These are phyloP conservation scores for Eudemis profundana DNA, from an alignment of 2,888 invertebrate genomes.

Conservation along the genomic window DNA sequence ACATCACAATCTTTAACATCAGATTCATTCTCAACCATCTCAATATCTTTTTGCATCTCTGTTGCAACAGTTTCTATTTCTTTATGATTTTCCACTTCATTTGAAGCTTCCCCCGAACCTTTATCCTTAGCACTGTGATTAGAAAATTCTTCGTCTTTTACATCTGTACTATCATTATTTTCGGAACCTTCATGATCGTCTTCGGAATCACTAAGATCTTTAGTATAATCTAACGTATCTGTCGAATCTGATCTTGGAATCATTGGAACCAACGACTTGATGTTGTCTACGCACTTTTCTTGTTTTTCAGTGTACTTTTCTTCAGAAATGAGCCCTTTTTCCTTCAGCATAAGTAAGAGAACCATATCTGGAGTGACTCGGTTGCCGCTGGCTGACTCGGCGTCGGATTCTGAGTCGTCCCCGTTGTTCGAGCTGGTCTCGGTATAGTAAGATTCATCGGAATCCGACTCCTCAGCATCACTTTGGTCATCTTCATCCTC, in stretches of 20 bases:
- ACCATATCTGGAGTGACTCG: slow-evolving; percentile 25
- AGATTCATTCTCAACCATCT: not conserved
- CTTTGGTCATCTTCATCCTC: slow-evolving; percentile 15
- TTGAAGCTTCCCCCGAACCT: not conserved
- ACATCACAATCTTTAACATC: not conserved
- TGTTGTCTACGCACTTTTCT: slow-evolving; percentile 5
- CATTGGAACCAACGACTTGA: not conserved
- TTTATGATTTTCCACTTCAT: not conserved
- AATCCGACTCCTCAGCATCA: not conserved
- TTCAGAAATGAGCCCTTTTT: slow-evolving; percentile 13
- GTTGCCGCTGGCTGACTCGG: slow-evolving; percentile 27
- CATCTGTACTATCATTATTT: not conserved
- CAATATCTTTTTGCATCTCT: not conserved
- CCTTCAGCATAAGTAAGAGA: slow-evolving; percentile 23
- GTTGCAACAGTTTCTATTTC: not conserved
- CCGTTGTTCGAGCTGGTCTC: slow-evolving; percentile 4
- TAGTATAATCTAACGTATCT: not conserved
- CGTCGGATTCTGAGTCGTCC: slow-evolving; percentile 16
- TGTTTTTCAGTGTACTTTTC: slow-evolving; percentile 13
- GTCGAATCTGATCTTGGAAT: slow-evolving; percentile 7
- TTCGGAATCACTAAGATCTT: not conserved
- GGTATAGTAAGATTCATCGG: not conserved
- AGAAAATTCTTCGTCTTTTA: not conserved
- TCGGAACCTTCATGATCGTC: not conserved
- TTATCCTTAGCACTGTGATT: not conserved